Percentiles rank a stretch among this genome's conserved stretches.
Evolutionary conservation across 2,797 vertebrate species (phyloP).

Genomic region (Tapera naevia): DNA sequence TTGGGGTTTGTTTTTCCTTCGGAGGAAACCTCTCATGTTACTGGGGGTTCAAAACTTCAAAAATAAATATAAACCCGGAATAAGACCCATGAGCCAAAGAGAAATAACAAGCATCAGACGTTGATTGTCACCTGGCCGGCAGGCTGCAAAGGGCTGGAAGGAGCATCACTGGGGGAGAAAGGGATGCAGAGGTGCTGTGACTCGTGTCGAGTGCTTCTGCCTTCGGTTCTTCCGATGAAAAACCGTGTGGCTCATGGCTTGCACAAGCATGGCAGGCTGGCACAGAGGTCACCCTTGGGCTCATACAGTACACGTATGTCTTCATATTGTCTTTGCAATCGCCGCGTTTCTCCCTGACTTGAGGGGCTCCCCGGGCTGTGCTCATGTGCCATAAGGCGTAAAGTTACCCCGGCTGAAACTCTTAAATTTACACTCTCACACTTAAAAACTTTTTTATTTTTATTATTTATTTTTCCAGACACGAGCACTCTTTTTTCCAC

Average conservation of each 20-base stretch:
- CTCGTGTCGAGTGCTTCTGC: background rate
- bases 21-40: background rate
- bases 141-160: background rate
- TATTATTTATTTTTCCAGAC: background rate
- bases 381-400: background rate
- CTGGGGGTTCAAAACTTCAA: background rate
- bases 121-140: background rate
- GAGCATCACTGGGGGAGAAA: background rate
- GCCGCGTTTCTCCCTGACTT: background rate
- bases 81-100: background rate
- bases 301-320: background rate
- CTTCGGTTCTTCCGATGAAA: background rate
- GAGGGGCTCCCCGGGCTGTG: background rate
- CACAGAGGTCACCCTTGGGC: background rate
- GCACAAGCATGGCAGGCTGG: background rate
- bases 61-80: background rate
- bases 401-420: background rate
- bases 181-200: background rate
- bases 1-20: slow-evolving; percentile 25
- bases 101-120: background rate
- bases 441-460: background rate
- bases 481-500: background rate
- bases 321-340: background rate
- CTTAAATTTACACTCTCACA: background rate
- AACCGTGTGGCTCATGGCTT: background rate